A percentile compares a stretch with the other conserved stretches of the same genome.
phyloP scores from a whole-genome alignment of 2,797 vertebrate species.

The Sebastes trivittatus region DNA sequence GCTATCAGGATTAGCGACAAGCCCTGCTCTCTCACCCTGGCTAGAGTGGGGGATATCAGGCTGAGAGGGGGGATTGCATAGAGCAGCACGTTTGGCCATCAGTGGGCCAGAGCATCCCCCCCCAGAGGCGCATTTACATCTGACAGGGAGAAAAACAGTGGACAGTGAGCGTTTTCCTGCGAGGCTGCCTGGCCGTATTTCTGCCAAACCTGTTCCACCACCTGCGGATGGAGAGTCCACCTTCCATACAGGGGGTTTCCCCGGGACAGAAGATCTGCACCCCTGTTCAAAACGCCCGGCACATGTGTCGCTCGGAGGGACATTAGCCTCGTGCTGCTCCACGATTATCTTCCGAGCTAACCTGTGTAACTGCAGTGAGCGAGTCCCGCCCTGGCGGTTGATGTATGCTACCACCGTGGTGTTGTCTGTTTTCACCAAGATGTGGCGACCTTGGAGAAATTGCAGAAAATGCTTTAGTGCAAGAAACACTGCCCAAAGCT shows the following conservation, averaged over 20 bases:
- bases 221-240: neutral
- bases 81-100: neutral
- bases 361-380: neutral
- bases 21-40: neutral
- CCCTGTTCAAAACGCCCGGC: neutral
- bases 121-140: neutral
- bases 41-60: neutral
- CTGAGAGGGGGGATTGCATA: neutral
- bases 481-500: neutral
- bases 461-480: neutral
- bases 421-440: neutral
- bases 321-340: neutral
- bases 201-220: neutral
- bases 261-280: neutral
- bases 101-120: neutral
- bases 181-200: neutral
- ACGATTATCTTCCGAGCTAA: neutral
- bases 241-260: neutral
- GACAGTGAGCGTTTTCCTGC: neutral
- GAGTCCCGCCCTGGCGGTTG: neutral
- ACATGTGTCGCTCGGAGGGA: neutral
- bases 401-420: neutral
- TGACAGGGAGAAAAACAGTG: neutral
- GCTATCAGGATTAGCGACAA: neutral
- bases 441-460: neutral